These are phyloP conservation scores for Acleris laterana DNA, from an alignment of 2,888 invertebrate genomes.

Conservation along the genomic window DNA sequence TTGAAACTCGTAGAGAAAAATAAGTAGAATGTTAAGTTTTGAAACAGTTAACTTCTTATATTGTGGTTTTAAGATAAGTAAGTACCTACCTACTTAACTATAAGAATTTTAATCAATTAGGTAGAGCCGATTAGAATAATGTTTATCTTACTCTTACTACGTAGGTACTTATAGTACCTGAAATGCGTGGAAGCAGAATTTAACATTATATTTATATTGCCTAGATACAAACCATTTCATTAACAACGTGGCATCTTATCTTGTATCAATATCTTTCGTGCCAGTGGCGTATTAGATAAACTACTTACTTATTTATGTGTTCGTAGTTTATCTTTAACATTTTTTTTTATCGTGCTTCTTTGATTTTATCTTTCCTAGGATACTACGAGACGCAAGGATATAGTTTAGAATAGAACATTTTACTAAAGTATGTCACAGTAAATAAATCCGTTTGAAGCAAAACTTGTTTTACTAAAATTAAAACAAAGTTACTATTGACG, in stretches of 20 bases:
- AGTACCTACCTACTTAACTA: not conserved
- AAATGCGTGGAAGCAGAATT: too few species aligned
- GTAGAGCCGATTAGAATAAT: not conserved
- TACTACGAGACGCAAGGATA: too few species aligned
- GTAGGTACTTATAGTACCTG: too few species aligned
- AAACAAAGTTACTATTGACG: too few species aligned
- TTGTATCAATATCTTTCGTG: conserved; percentile 33
- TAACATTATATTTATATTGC: not conserved
- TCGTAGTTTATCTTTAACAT: conserved; percentile 12
- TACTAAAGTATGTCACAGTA: not conserved
- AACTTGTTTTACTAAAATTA: too few species aligned
- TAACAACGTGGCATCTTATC: conserved; percentile 31
- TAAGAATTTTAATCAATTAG: not conserved
- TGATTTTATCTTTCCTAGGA: not conserved
- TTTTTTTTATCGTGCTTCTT: not conserved
- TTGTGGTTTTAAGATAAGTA: not conserved
- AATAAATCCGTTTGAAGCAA: not conserved
- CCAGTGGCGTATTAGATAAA: conserved; percentile 26
- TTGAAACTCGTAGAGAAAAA: conserved; percentile 34
- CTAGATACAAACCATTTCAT: conserved; percentile 22
- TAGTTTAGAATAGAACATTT: not conserved
- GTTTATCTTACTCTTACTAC: too few species aligned
- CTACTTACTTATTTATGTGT: conserved; percentile 1
- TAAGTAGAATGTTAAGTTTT: conserved; percentile 10
- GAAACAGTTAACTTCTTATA: conserved; percentile 11